Conservation (phyloP, 2,113 vertebrate genomes). For the Leiothrix lutea region DNA sequence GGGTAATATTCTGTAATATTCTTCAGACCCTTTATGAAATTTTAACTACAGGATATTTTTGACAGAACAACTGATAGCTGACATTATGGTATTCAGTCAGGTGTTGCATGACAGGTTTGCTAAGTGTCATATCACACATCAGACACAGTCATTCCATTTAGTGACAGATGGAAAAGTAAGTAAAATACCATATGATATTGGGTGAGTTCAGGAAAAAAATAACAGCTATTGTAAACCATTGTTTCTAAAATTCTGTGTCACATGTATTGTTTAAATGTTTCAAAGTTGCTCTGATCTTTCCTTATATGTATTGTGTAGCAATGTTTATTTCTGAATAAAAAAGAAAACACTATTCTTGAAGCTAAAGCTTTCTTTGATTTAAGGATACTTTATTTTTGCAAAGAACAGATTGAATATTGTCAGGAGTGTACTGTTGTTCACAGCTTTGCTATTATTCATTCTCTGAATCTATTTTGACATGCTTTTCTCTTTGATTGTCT, state of each 20-base stretch:
- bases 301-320: background rate
- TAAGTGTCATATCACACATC: background rate
- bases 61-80: background rate
- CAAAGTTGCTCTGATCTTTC: background rate
- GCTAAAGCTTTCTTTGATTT: background rate
- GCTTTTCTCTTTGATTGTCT: background rate
- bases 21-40: background rate
- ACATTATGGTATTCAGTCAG: background rate
- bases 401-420: background rate
- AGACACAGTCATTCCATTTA: background rate
- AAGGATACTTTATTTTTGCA: background rate
- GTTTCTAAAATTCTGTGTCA: background rate
- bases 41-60: background rate
- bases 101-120: background rate
- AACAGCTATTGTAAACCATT: background rate
- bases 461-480: background rate
- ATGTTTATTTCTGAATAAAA: background rate
- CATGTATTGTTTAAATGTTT: background rate
- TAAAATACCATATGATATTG: background rate
- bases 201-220: background rate
- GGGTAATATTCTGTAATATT: background rate
- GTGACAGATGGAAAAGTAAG: background rate
- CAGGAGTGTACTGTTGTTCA: background rate
- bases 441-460: background rate
- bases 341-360: background rate